Evolutionary conservation across 2,888 invertebrate species (phyloP), one percentile per base, ranked within the genome.

Genomic region (Slavum lentiscoides): DNA sequence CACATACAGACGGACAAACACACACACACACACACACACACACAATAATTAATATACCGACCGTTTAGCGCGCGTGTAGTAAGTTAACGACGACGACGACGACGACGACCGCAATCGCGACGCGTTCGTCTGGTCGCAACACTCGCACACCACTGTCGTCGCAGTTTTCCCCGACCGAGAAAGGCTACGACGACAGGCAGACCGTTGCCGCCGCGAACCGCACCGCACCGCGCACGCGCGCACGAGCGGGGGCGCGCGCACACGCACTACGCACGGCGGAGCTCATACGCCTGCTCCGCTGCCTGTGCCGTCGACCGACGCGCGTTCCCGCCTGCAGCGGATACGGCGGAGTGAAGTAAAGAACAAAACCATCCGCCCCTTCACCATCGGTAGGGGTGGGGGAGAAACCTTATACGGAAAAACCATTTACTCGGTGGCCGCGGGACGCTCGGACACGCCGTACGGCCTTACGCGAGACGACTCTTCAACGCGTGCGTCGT

Each of bases 31-130:
- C 39, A 23, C 15, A 37, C 61, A 19, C 23, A n/a, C n/a, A n/a
- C n/a, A n/a, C n/a, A n/a, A n/a, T n/a, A n/a, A n/a, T 30, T 2
- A 30, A 30, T 30, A 30, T 30, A 30, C 30, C 30, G 64, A 74
- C 53, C n/a, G 37, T 74, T 61, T 43, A 53, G 53, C 74, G 43
- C 30, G 62, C 21, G 19, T 19, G 37, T n/a, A n/a, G 17, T 37
- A 19, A 30, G 30, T 30, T 4, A 30, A 30, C 30, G 30, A 4
- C n/a, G 39, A n/a, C 83, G 85, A 85, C 88, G n/a, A 19, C 15
- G 21, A 43, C n/a, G 39, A n/a, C 83, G 85, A 85, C 88, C 88
- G 86, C 15, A 13, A 19, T n/a, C n/a, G 70, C 23, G 49, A 76
- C 58, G 30, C 61, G 59, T 77, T 77, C 61, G 30, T 30, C 30